Evolutionary conservation across 2,113 vertebrate species (phyloP), one percentile per base, ranked within the genome.

Genomic region (Plotosus lineatus): DNA sequence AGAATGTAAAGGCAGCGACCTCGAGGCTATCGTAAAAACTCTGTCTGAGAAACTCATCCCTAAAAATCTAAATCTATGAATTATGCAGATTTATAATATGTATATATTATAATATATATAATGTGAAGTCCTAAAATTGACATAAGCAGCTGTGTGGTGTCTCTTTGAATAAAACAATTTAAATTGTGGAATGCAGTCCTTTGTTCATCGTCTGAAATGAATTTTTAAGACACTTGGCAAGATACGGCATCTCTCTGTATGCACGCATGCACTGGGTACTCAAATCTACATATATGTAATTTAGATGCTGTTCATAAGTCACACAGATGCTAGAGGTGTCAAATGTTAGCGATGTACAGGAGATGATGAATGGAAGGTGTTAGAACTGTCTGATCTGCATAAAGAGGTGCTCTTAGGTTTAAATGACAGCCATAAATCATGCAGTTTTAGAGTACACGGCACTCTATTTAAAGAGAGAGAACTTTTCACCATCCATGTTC

Each of bases 291-390:
- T 36, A 63, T 36, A 36, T 63, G 60, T 19, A 36, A 40, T 4
- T n/a, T 12, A 42, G 15, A 15, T 31, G 7, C 7, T 10, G 8
- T 65, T 65, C 23, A 38, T n/a, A 46, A 60, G 38, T 56, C 44
- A 61, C 28, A 72, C 21, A 73, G 12, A 77, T 78, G 74, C 33
- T 74, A 10, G 42, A 71, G 65, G 12, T 78, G 75, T 68, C 71
- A 42, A 65, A 83, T 21, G 19, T 77, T 66, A 42, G 63, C 75
- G 75, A 82, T 75, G 65, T 82, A 89, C 89, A 83, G 56, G 85
- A 83, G 78, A 61, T 90, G 88, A 91, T 91, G 88, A 89, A 92
- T 91, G 83, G 84, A 86, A 85, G 78, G 85, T 86, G 88, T 89
- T 88, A 86, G 83, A 85, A 87, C 85, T 83, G 76, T 82, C 80